Percentiles rank a stretch among this genome's conserved stretches.
Conservation (phyloP, 2,888 invertebrate species). For the Agrotis exclamationis region DNA sequence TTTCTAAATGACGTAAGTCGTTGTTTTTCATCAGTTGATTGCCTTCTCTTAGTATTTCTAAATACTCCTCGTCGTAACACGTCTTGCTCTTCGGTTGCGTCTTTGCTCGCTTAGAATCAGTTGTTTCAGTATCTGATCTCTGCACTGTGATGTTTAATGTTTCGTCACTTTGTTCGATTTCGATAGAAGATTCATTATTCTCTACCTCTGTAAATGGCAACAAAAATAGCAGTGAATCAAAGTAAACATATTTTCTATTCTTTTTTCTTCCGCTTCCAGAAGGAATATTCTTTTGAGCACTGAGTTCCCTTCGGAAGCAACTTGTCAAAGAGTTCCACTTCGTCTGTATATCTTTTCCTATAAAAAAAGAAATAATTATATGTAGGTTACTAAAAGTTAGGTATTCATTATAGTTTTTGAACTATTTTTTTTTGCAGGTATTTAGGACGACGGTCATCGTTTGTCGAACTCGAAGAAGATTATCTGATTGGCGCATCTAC, state of each 20-base stretch:
- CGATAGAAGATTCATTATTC: slow-evolving; percentile 45
- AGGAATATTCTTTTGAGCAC: slow-evolving; percentile 41
- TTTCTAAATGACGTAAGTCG: slow-evolving; percentile 34
- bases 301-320: slow-evolving; percentile 43
- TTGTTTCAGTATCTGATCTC: slow-evolving; percentile 13
- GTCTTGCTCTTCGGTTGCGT: slow-evolving; percentile 38
- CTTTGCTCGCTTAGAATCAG: slow-evolving; percentile 39
- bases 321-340: background rate
- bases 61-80: slow-evolving; percentile 45
- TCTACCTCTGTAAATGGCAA: slow-evolving; percentile 44
- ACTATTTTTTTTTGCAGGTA: too few species aligned
- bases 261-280: slow-evolving; percentile 43
- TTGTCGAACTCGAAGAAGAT: too few species aligned
- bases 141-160: slow-evolving; percentile 17
- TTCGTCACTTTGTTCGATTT: slow-evolving; percentile 40
- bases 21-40: slow-evolving; percentile 46
- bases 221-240: slow-evolving; percentile 48
- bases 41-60: slow-evolving; percentile 50
- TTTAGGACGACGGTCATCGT: too few species aligned
- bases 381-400: too few species aligned
- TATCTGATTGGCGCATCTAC: too few species aligned
- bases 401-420: too few species aligned
- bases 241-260: slow-evolving; percentile 46
- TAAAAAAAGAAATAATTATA: too few species aligned
- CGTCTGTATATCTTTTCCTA: too few species aligned